Evolutionary conservation across 2,797 vertebrate species (phyloP), one percentile per base, ranked within the genome.

Genomic region (Botia almorhae): DNA sequence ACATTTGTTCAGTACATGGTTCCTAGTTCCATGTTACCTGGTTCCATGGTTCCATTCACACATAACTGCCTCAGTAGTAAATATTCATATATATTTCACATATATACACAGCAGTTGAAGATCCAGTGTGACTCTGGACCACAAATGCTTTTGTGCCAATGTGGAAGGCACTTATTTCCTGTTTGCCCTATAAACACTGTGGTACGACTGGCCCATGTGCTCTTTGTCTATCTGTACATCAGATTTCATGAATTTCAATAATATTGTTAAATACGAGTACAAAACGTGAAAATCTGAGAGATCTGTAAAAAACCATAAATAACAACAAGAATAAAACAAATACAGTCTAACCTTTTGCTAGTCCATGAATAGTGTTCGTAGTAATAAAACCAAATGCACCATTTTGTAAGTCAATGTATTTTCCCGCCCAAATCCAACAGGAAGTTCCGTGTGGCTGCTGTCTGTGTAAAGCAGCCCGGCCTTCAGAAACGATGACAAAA

Each of bases 151-250:
- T 53, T 79, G 77, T 73, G 77, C 58, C 77, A 26, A 2, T 72
- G 69, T 64, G 29, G 29, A 80, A 80, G 77, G 77, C 77, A 79
- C 77, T 79, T 72, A 43, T 72, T 72, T 79, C 29, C 69, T 1
- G 19, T 71, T 63, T 63, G 67, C 56, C 26, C 56, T 56, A 23
- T 6, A 68, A 13, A 51, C 11, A 16, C 23, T 16, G 14, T 61
- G n/a, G 23, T 69, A 60, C 58, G 76, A 23, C 36, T 50, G 23
- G 10, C 43, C 23, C 26, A 43, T 80, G 77, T 73, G 60, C 48
- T 73, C 13, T 21, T 71, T 64, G n/a, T 72, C 29, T 53, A 36
- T 16, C 8, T 51, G 29, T 4, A 1, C 29, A 29, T 29, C 56
- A 50, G 26, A 64, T 64, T n/a, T 77, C n/a, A 36, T 29, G 29